Conservation (phyloP, 1,140 invertebrate genomes). For the Hycleus cichorii region DNA sequence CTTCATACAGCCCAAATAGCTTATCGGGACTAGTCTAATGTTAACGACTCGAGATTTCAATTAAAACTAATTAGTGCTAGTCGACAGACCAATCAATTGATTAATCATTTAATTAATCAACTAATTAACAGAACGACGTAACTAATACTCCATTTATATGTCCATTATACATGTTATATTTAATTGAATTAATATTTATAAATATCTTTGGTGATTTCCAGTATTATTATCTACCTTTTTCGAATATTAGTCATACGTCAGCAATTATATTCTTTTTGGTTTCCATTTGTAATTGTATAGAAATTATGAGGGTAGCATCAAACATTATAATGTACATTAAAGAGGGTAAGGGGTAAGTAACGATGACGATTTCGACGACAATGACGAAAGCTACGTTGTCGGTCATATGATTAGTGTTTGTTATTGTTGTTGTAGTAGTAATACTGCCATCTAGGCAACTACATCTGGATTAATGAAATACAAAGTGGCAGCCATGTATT, state of each 20-base stretch:
- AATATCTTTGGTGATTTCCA: too few species aligned
- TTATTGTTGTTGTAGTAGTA: background rate
- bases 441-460: conserved; percentile 19
- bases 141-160: conserved; percentile 29
- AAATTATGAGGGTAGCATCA: too few species aligned
- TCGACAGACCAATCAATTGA: conserved; percentile 39
- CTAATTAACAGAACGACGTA: conserved; percentile 37
- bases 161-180: background rate
- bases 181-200: too few species aligned
- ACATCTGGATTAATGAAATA: conserved; percentile 25
- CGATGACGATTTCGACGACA: background rate
- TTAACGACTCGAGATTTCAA: conserved; percentile 39
- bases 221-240: too few species aligned
- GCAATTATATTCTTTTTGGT: too few species aligned
- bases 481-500: conserved; percentile 26
- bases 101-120: conserved; percentile 40
- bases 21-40: conserved; percentile 28
- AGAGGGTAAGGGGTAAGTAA: too few species aligned
- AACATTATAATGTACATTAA: too few species aligned
- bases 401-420: conserved; percentile 10
- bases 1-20: conserved; percentile 25
- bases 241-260: too few species aligned
- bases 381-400: background rate
- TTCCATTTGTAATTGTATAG: too few species aligned
- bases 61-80: conserved; percentile 39